Conservation (phyloP, 2,888 invertebrate species). For the Adineta ricciae region DNA sequence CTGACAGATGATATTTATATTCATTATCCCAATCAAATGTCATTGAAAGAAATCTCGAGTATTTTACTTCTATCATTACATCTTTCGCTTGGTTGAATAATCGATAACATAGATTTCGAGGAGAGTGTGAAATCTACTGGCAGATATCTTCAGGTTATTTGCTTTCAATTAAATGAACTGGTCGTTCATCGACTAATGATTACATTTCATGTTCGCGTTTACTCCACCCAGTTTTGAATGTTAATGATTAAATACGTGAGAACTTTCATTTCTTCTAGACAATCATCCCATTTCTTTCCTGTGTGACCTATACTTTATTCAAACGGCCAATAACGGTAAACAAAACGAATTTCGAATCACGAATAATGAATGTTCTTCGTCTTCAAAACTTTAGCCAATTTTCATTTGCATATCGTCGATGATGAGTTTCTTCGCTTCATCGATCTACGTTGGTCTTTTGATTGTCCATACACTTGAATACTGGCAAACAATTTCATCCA, state of each 20-base stretch:
- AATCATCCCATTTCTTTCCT: not conserved
- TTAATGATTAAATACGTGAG: not conserved
- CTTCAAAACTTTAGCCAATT: not conserved
- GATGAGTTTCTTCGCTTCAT: not conserved
- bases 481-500: not conserved
- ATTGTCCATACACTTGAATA: slow-evolving; percentile 1
- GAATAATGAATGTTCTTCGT: not conserved
- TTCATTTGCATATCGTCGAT: not conserved
- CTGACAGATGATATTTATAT: not conserved
- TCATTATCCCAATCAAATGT: not conserved
- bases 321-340: not conserved
- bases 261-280: not conserved
- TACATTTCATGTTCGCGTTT: not conserved
- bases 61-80: not conserved
- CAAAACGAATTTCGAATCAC: no score
- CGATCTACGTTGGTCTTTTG: not conserved
- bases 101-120: not conserved
- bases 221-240: not conserved
- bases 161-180: not conserved
- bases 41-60: not conserved
- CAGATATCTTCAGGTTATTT: not conserved
- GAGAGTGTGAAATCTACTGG: not conserved
- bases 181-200: not conserved
- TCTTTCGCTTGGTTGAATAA: not conserved
- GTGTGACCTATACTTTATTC: not conserved